Percentiles rank a stretch among this genome's conserved stretches.
Evolutionary conservation across 2,888 invertebrate genomes (phyloP).

Genomic region (Hydroisotoma schaefferi): DNA sequence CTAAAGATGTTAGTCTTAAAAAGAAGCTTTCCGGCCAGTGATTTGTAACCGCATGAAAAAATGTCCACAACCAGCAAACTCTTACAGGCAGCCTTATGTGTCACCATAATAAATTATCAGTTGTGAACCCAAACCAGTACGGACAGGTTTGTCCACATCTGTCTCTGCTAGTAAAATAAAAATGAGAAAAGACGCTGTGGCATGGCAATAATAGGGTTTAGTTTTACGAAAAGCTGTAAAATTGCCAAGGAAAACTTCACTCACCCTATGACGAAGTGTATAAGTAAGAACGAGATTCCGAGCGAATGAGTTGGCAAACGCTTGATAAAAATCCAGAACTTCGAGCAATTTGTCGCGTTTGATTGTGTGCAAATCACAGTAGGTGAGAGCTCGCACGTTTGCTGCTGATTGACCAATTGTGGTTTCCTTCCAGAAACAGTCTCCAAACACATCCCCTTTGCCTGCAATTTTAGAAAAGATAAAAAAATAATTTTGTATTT

Average conservation of each 20-base stretch:
- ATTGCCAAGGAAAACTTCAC: slow-evolving; percentile 47
- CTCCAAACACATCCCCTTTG: slow-evolving; percentile 99
- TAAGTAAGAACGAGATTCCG: slow-evolving; percentile 96
- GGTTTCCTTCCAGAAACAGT: slow-evolving; percentile 98
- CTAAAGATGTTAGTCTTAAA: slow-evolving; percentile 5
- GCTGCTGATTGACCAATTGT: slow-evolving; percentile 97
- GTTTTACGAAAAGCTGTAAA: no score
- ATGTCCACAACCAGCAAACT: not conserved
- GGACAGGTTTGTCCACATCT: slow-evolving; percentile 10
- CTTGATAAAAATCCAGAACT: slow-evolving; percentile 67
- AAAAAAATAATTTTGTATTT: slow-evolving; percentile 3
- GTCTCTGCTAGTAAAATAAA: slow-evolving; percentile 19
- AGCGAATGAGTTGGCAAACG: slow-evolving; percentile 98
- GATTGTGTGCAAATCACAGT: slow-evolving; percentile 99
- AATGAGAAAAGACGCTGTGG: slow-evolving; percentile 22
- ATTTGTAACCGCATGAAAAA: slow-evolving; percentile 6
- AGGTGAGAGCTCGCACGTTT: slow-evolving; percentile 94
- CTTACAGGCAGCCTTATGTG: slow-evolving; percentile 2
- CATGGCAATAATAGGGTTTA: slow-evolving; percentile 13
- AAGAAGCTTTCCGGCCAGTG: slow-evolving; percentile 5
- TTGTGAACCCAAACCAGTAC: slow-evolving; percentile 5
- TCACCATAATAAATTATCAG: slow-evolving; percentile 12
- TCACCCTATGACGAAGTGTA: slow-evolving; percentile 93
- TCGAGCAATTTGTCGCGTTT: slow-evolving; percentile 60
- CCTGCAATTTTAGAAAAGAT: slow-evolving; percentile 60